Evolutionary conservation across 2,797 vertebrate species (phyloP).

Genomic region (Aeoliscus strigatus): DNA sequence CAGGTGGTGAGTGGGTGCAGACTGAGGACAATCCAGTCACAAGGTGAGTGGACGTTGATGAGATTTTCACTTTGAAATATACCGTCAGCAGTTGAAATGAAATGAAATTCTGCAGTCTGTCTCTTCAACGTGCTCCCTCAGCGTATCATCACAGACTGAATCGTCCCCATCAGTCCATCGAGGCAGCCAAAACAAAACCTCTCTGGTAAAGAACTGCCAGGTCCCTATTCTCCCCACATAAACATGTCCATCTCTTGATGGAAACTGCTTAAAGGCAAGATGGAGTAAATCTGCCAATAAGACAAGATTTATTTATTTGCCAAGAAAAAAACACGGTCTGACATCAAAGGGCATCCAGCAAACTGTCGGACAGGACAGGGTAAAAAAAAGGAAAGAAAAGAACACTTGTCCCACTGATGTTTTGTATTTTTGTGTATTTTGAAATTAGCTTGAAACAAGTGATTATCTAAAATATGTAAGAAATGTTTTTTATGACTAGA

Average conservation of each 20-base stretch:
- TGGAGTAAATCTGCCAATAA: too few species aligned
- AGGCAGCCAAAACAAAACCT: slow-evolving; percentile 31
- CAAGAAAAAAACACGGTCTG: too few species aligned
- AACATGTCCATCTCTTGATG: not conserved
- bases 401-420: too few species aligned
- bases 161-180: slow-evolving; percentile 27
- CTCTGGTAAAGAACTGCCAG: slow-evolving; percentile 40
- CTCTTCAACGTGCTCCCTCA: slow-evolving; percentile 18
- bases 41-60: slow-evolving; percentile 51
- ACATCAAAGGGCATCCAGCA: too few species aligned
- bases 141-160: slow-evolving; percentile 32
- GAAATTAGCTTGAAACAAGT: too few species aligned
- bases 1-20: slow-evolving; percentile 36
- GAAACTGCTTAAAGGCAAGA: not conserved
- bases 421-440: too few species aligned
- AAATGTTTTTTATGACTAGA: too few species aligned
- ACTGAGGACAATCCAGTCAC: slow-evolving; percentile 41
- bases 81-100: slow-evolving; percentile 14
- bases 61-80: slow-evolving; percentile 30
- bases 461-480: too few species aligned
- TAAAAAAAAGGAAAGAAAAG: too few species aligned
- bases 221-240: slow-evolving; percentile 2
- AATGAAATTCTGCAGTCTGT: slow-evolving; percentile 30
- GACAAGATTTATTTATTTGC: too few species aligned
- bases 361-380: too few species aligned